A percentile compares a stretch with the other conserved stretches of the same genome.
These are phyloP conservation scores for Pseudochromis fuscus DNA, from an alignment of 2,797 vertebrate species.

Conservation along the genomic window DNA sequence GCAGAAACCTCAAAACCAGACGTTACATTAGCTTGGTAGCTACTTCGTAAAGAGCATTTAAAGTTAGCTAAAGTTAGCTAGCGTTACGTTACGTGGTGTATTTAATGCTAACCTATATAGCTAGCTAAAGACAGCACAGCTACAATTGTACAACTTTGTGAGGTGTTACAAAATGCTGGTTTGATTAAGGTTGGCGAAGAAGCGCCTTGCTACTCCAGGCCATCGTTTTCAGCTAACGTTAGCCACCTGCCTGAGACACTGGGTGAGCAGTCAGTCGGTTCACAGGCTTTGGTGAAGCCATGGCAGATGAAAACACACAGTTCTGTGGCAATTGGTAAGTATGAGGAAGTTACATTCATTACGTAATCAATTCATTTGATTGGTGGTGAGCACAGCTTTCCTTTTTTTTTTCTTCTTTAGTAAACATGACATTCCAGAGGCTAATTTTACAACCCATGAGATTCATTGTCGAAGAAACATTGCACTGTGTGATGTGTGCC, in stretches of 20 bases:
- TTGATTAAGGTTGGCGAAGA: conserved; percentile 5
- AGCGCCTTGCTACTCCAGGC: conserved; percentile 10
- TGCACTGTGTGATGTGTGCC: conserved; percentile 89
- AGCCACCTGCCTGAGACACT: conserved; percentile 24
- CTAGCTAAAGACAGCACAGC: conserved; percentile 9
- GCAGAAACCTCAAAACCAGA: background rate
- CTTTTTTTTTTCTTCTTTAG: conserved; percentile 73
- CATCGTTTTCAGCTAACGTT: conserved; percentile 41
- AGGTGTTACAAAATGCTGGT: conserved; percentile 13
- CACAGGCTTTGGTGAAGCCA: conserved; percentile 60
- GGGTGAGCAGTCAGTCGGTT: conserved; percentile 40
- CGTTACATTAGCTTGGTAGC: background rate
- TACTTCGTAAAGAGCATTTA: conserved; percentile 10
- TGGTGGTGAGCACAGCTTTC: background rate
- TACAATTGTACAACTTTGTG: background rate
- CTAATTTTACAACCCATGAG: conserved; percentile 96
- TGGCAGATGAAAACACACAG: conserved; percentile 86
- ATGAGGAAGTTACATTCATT: background rate
- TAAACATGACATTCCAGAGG: conserved; percentile 93
- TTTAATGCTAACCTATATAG: conserved; percentile 25
- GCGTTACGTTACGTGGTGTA: conserved; percentile 29
- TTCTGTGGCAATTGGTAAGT: conserved; percentile 87
- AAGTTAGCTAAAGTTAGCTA: conserved; percentile 62
- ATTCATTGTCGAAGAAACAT: conserved; percentile 96
- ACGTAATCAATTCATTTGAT: background rate